Evolutionary conservation across 2,797 vertebrate species (phyloP), one percentile per base, ranked within the genome.

Genomic region (Leptatherina wallacei): DNA sequence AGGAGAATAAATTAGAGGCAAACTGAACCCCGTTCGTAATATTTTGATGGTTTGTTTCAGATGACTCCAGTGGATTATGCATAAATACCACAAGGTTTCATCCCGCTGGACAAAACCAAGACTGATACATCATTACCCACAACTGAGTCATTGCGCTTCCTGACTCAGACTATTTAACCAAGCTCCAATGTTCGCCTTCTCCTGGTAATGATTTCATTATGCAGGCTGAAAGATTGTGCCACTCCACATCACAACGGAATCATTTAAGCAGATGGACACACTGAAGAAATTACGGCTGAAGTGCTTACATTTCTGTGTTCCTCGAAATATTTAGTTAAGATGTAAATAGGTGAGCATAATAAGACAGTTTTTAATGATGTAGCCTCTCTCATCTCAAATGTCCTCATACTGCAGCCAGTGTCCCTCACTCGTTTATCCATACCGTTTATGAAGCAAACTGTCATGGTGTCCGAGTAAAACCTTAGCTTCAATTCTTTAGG

Each of bases 91-190:
- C 75, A 79, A 78, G 78, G 84, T 88, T 84, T 78, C 65, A 77
- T 66, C 57, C 62, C 67, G 57, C 52, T 11, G 71, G 82, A 82
- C 73, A 66, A 60, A 75, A 65, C 71, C 0, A 64, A 74, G 63
- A 74, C 61, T 54, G 69, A 84, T 71, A 78, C 73, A 51, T 86
- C 30, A 85, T 87, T 80, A 82, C 73, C 75, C 82, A 71, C 72
- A 64, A 59, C 52, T 35, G 80, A 82, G 77, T 89, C 86, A 80
- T 33, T 79, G 75, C 78, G 32, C 77, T 71, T 67, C 42, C 59
- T 75, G 77, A 84, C 79, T 84, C 81, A 80, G 64, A 84, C 61
- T 84, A 67, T 84, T 89, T 67, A 85, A 77, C 77, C 65, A 49
- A 74, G 75, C 67, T 77, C 36, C 22, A 56, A 40, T 57, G 64